phyloP scores from a whole-genome alignment of 2,113 vertebrate genomes.

The Benitochromis conjunctus region DNA sequence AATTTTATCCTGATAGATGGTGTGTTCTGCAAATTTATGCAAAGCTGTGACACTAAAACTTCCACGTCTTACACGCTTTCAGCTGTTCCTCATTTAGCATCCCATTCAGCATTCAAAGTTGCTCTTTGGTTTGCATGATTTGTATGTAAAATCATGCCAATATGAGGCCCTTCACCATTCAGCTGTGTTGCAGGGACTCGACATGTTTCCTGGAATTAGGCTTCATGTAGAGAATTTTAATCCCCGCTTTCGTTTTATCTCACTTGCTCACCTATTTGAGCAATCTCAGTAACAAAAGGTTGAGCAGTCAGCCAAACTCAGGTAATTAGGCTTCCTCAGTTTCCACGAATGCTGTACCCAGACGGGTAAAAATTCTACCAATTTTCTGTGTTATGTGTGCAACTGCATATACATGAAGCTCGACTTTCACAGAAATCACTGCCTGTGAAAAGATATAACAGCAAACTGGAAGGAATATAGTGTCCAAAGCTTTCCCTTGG shows the following conservation, averaged over 20 bases:
- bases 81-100: conserved; percentile 13
- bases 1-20: neutral
- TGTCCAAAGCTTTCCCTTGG: neutral
- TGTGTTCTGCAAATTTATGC: conserved; percentile 19
- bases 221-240: conserved; percentile 20
- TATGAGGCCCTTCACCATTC: neutral
- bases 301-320: conserved; percentile 5
- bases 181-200: neutral
- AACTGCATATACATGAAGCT: neutral
- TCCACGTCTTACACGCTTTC: neutral
- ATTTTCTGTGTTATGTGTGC: neutral
- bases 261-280: conserved; percentile 17
- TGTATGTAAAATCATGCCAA: conserved; percentile 16
- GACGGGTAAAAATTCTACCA: neutral
- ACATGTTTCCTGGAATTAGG: conserved; percentile 34
- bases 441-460: neutral
- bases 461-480: neutral
- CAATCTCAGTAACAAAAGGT: neutral
- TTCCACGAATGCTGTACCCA: neutral
- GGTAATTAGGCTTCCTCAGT: conserved; percentile 25
- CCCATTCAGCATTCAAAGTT: neutral
- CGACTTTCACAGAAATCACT: neutral
- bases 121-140: conserved; percentile 15
- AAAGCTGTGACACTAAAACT: conserved; percentile 6
- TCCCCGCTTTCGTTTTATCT: conserved; percentile 13